Evolutionary conservation across 1,140 invertebrate species (phyloP), one percentile per base, ranked within the genome.

Genomic region (Arctopsyche grandis): DNA sequence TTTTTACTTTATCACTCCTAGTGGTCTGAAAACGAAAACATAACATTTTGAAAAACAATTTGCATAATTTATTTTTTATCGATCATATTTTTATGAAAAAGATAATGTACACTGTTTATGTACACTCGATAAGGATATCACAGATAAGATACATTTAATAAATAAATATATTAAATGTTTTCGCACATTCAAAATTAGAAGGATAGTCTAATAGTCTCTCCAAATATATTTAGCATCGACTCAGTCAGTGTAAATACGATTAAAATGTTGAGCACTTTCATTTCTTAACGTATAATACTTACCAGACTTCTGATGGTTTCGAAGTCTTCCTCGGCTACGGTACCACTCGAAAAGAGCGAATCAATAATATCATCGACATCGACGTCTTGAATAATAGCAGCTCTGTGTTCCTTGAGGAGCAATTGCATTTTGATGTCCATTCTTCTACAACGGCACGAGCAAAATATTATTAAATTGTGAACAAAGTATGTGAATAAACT

Each of bases 301-400:
- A 87, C 86, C 84, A 85, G 66, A 43, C 80, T 83, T 29, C 78
- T 82, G 14, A 88, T 85, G 26, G 84, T 79, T 46, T 86, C 84
- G 69, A 84, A 84, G 14, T 87, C 85, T 21, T 86, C 85, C 19
- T 75, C 79, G 0, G 84, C 83, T 78, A 88, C 84, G 0, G 82
- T 86, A 29, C 85, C 79, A 26, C 83, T 86, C 14, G 85, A 83
- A 70, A 86, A 86, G 43, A 88, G 79, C 22, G 85, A 83, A 71
- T 88, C 86, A 9, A 87, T 80, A 44, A 88, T 86, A 81, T 84
- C 84, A 1, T 74, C 83, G 9, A 88, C 86, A 63, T 88, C 86
- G 69, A 88, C 75, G 82, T 88, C 87, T 14, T 83, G 82, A 46
- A 86, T 83, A 70, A 88, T 85, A 38, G 83, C 85, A 56, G 85